phyloP scores from a whole-genome alignment of 2,888 invertebrate species.

The Lochmaea crataegi region DNA sequence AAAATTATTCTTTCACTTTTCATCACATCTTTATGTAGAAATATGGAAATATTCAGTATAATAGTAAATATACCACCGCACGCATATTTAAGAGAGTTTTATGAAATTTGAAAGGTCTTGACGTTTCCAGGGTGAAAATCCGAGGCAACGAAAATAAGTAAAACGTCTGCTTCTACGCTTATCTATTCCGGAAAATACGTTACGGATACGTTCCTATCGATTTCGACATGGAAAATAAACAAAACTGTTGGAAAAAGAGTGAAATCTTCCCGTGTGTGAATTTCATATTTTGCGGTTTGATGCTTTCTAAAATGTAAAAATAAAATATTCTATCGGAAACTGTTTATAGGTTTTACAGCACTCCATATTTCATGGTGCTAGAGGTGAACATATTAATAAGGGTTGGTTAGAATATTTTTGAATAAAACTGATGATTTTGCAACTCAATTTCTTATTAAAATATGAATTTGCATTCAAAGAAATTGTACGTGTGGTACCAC shows the following conservation, averaged over 20 bases:
- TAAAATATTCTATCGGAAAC: not conserved
- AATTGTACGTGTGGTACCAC: not conserved
- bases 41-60: not conserved
- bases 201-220: not conserved
- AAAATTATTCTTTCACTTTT: too few species aligned
- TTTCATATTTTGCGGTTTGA: not conserved
- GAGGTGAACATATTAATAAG: too few species aligned
- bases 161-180: not conserved
- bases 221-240: conserved; percentile 2
- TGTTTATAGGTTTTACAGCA: not conserved
- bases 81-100: not conserved
- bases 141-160: conserved; percentile 1
- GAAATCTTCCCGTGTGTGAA: not conserved
- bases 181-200: not conserved
- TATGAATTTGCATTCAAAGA: too few species aligned
- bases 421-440: too few species aligned
- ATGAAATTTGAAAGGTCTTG: not conserved
- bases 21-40: too few species aligned
- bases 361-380: too few species aligned
- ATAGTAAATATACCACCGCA: not conserved
- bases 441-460: too few species aligned
- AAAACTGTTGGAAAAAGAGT: not conserved
- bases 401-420: too few species aligned
- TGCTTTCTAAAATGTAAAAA: not conserved
- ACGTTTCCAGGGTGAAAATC: conserved; percentile 3